Conservation (phyloP, 2,113 vertebrate genomes). For the Xenotilapia caudafasciata region DNA sequence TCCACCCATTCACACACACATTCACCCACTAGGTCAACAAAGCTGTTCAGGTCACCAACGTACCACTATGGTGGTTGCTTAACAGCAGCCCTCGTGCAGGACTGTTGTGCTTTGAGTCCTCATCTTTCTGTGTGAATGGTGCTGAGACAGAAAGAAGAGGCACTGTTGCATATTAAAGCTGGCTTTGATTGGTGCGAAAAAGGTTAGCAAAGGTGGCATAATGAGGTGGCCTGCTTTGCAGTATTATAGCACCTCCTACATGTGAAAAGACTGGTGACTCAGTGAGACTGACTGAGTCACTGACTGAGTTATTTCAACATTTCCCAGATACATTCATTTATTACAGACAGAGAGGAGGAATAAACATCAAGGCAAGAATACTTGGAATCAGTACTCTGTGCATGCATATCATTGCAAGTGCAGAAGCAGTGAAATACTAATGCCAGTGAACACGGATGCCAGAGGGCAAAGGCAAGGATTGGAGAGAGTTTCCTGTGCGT, state of each 20-base stretch:
- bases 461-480: neutral
- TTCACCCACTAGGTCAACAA: neutral
- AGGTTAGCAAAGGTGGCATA: neutral
- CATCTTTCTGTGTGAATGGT: neutral
- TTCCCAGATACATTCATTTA: neutral
- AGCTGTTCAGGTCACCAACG: neutral
- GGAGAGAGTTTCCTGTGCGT: neutral
- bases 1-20: neutral
- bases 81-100: fast-evolving
- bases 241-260: neutral
- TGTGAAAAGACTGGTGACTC: neutral
- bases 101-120: neutral
- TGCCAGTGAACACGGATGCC: neutral
- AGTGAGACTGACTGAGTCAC: neutral
- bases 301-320: neutral
- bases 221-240: neutral
- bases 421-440: neutral
- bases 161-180: neutral
- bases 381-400: neutral
- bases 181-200: neutral
- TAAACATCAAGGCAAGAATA: neutral
- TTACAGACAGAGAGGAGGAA: neutral
- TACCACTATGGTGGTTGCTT: neutral
- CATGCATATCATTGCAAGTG: neutral
- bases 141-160: neutral